Conservation (phyloP, 2,797 vertebrate species). For the Poeciliopsis paucimaculata region DNA sequence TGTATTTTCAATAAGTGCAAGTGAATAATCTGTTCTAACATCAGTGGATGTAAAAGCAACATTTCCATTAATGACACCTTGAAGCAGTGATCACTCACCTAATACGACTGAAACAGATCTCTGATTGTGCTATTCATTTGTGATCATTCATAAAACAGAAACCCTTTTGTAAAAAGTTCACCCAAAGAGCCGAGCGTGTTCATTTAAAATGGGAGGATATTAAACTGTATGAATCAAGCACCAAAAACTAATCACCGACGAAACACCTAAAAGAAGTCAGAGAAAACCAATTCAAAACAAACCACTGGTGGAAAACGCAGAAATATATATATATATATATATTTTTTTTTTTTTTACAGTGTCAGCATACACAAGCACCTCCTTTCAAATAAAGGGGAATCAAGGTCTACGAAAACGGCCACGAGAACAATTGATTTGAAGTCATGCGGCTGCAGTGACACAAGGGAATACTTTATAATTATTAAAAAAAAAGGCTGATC, state of each 20-base stretch:
- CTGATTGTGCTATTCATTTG: conserved; percentile 82
- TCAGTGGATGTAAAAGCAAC: conserved; percentile 36
- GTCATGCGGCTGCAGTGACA: conserved; percentile 85
- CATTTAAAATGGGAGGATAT: conserved; percentile 66
- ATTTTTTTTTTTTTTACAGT: conserved; percentile 73
- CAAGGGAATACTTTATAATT: conserved; percentile 76
- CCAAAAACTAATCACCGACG: conserved; percentile 75
- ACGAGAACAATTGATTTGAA: conserved; percentile 83
- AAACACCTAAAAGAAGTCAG: conserved; percentile 79
- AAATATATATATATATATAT: conserved; percentile 42
- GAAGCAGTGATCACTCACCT: conserved; percentile 47
- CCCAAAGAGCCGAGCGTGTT: conserved; percentile 58
- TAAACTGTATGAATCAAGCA: conserved; percentile 74
- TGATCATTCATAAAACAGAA: conserved; percentile 61
- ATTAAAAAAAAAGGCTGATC: conserved; percentile 63
- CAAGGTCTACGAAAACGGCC: conserved; percentile 83
- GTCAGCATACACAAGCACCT: conserved; percentile 83
- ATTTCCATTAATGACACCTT: conserved; percentile 44
- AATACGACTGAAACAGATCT: conserved; percentile 55
- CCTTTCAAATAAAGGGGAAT: conserved; percentile 75
- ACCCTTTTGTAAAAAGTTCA: conserved; percentile 51
- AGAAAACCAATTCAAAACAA: conserved; percentile 75
- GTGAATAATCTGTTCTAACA: conserved; percentile 30
- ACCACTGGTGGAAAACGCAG: conserved; percentile 76
- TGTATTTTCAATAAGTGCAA: conserved; percentile 26